phyloP scores from a whole-genome alignment of 2,888 invertebrate species.

The Drosophila kambysellisi region DNA sequence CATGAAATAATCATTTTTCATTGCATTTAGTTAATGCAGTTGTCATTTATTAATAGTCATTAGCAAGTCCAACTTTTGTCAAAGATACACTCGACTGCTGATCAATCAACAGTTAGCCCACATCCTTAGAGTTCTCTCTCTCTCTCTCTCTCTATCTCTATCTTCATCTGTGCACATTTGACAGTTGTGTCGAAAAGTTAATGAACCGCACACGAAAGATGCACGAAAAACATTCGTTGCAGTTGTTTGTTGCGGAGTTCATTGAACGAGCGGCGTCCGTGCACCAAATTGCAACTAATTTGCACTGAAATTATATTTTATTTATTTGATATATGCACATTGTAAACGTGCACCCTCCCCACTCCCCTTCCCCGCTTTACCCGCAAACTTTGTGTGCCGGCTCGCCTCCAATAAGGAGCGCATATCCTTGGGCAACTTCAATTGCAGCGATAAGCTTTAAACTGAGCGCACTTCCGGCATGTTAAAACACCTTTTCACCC shows the following conservation, averaged over 20 bases:
- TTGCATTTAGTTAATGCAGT: conserved; percentile 74
- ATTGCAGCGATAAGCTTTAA: conserved; percentile 82
- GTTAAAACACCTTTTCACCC: conserved; percentile 29
- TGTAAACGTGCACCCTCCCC: background rate
- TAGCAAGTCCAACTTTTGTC: conserved; percentile 50
- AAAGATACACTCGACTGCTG: conserved; percentile 50
- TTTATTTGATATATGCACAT: conserved; percentile 47
- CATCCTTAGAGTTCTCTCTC: conserved; percentile 18
- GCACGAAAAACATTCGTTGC: background rate
- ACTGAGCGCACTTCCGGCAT: conserved; percentile 77
- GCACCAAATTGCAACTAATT: conserved; percentile 77
- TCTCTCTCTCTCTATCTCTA: background rate
- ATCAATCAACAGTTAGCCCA: conserved; percentile 76
- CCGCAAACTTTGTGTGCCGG: background rate
- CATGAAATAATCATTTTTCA: conserved; percentile 76
- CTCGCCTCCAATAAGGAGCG: conserved; percentile 21
- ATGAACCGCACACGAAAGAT: conserved; percentile 51
- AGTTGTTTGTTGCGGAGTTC: conserved; percentile 44
- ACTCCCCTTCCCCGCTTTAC: background rate
- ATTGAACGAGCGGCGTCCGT: conserved; percentile 65
- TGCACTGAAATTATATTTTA: conserved; percentile 72
- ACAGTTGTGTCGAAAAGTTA: conserved; percentile 71
- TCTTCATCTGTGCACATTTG: conserved; percentile 56
- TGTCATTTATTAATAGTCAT: conserved; percentile 76
- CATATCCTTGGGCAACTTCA: conserved; percentile 72